These are phyloP conservation scores for Lasioglossum vierecki DNA, from an alignment of 2,888 invertebrate genomes.

Conservation along the genomic window DNA sequence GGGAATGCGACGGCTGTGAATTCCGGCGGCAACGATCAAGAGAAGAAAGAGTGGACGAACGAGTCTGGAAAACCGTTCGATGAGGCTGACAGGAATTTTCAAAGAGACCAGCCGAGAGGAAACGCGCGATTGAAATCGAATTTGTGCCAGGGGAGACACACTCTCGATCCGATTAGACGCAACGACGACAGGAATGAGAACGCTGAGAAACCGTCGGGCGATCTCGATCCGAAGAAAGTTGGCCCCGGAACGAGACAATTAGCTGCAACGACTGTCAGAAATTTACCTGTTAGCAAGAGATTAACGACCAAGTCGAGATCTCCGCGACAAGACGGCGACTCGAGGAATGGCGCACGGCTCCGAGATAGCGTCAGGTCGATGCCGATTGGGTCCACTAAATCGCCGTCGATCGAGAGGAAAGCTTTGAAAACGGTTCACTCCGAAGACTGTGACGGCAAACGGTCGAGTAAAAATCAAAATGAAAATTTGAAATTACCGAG, in stretches of 20 bases:
- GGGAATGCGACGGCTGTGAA: not conserved
- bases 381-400: conserved; percentile 5
- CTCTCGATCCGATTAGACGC: not conserved
- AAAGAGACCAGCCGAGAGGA: not conserved
- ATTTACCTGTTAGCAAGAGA: not conserved
- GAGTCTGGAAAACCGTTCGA: not conserved
- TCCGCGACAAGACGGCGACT: conserved; percentile 16
- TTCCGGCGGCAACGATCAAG: not conserved
- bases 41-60: not conserved
- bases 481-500: conserved; percentile 54
- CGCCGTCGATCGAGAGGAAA: not conserved
- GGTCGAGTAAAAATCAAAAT: not conserved
- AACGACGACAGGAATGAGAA: conserved; percentile 10
- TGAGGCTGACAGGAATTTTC: not conserved
- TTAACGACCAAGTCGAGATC: not conserved
- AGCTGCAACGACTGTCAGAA: not conserved
- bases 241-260: not conserved
- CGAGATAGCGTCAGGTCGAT: conserved; percentile 27
- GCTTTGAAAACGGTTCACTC: not conserved
- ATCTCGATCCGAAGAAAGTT: not conserved
- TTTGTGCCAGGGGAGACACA: not conserved
- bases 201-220: not conserved
- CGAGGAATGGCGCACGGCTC: conserved; percentile 33
- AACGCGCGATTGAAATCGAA: not conserved
- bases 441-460: not conserved